phyloP scores from a whole-genome alignment of 2,888 invertebrate species.

The Nezara viridula region DNA sequence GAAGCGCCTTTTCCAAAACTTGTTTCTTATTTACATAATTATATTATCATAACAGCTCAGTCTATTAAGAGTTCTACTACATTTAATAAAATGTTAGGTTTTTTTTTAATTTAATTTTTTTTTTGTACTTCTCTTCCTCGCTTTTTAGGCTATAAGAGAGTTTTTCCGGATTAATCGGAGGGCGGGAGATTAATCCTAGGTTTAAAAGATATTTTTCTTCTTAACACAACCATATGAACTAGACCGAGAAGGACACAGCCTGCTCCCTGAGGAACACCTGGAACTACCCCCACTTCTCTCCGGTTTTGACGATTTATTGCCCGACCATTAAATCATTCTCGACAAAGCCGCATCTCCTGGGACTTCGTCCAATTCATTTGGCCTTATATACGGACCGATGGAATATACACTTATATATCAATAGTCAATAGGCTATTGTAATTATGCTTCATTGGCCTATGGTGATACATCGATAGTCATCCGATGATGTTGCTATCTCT shows the following conservation, averaged over 20 bases:
- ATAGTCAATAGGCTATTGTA: conserved; percentile 42
- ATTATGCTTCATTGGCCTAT: conserved; percentile 41
- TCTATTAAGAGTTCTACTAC: too few species aligned
- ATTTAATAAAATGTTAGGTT: too few species aligned
- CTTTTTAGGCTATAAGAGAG: too few species aligned
- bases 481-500: conserved; percentile 51
- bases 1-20: too few species aligned
- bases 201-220: not conserved
- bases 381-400: not conserved
- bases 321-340: conserved; percentile 41
- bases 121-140: too few species aligned
- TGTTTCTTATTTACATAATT: too few species aligned
- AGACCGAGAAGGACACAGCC: not conserved
- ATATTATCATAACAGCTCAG: too few species aligned
- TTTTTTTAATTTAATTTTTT: too few species aligned
- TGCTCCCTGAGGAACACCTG: conserved; percentile 35
- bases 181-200: too few species aligned
- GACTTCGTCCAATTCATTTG: conserved; percentile 36
- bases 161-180: too few species aligned
- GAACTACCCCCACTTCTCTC: conserved; percentile 28
- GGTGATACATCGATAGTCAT: conserved; percentile 42
- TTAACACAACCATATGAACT: not conserved
- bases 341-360: conserved; percentile 43
- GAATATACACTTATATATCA: conserved; percentile 36
- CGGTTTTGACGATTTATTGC: conserved; percentile 20